Evolutionary conservation across 2,888 invertebrate genomes (phyloP), one percentile per base, ranked within the genome.

Genomic region (Hymenopus coronatus): DNA sequence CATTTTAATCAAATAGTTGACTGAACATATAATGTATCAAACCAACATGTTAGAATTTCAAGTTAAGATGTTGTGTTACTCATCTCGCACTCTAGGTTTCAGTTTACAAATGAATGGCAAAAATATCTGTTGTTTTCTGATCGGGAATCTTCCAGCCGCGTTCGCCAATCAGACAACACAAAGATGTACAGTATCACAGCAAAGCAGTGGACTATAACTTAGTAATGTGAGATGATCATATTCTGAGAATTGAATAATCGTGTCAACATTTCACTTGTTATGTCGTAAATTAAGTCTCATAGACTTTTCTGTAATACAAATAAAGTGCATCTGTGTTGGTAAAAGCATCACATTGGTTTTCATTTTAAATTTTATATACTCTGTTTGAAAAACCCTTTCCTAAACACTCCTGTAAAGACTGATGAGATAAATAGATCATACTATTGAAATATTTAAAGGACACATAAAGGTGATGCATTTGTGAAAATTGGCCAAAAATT

Each of bases 91-190:
- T 70, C 54, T 70, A 70, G 54, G 54, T 70, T 70, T 15, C 0
- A 28, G 85, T 82, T 46, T 54, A 82, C 7, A 25, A 30, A 54
- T 33, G n/a, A 83, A n/a, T 28, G n/a, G 27, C 20, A 84, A 88
- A 54, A 28, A 83, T 89, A 85, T 54, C 6, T 92, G 93, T 95
- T 95, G 94, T 94, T 94, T 93, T 94, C 94, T 94, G 95, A 95
- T 96, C 95, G 95, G 95, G 94, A 95, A 95, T 95, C 94, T 94
- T 96, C 96, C 96, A 96, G 96, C 96, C 96, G 96, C 95, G 95
- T 95, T 94, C 95, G 94, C 95, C 95, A 95, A 96, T 95, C 95
- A 94, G 95, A 93, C 82, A 28, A 28, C 88, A 83, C 54, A 70
- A 20, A 20, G 25, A 25, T 70, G 25, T 25, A 70, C 25, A 70